Conservation (phyloP, 2,797 vertebrate species). For the Benthosema pterotum region DNA sequence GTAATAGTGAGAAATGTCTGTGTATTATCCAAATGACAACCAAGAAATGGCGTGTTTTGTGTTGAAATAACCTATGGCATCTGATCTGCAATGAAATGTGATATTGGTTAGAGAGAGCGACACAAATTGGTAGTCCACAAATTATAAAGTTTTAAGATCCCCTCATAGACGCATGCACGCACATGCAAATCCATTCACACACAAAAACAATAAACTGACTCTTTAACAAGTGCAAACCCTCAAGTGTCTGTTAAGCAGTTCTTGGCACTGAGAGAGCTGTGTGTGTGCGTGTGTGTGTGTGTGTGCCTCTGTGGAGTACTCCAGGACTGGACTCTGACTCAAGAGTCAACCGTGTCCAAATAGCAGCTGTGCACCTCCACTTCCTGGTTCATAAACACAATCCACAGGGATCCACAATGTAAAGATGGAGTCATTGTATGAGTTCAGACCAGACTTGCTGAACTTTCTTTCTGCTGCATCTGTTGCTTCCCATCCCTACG, state of each 20-base stretch:
- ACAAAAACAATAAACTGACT: slow-evolving; percentile 1
- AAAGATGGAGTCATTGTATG: neutral
- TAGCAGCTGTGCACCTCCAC: slow-evolving; percentile 29
- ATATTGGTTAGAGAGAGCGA: too few relatives aligned
- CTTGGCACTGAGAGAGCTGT: slow-evolving; percentile 2
- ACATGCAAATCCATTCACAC: neutral
- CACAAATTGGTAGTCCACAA: too few relatives aligned
- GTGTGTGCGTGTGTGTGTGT: too few relatives aligned
- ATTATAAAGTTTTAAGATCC: too few relatives aligned
- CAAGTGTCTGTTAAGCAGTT: neutral
- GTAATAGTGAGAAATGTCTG: neutral
- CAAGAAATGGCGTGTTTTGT: too few relatives aligned
- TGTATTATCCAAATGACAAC: too few relatives aligned
- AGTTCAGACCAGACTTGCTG: neutral
- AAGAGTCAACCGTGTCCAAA: slow-evolving; percentile 19
- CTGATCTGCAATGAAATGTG: too few relatives aligned
- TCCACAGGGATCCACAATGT: slow-evolving; percentile 3
- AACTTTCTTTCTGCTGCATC: too few relatives aligned
- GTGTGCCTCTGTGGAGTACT: slow-evolving; percentile 7
- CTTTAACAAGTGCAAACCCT: slow-evolving; percentile 4
- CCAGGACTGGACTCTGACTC: neutral
- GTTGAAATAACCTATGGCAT: too few relatives aligned
- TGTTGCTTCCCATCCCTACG: too few relatives aligned
- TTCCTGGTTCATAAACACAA: slow-evolving; percentile 7
- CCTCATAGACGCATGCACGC: neutral